These are phyloP conservation scores for Schizopygopsis pylzovi DNA, from an alignment of 2,797 vertebrate species.

Conservation along the genomic window DNA sequence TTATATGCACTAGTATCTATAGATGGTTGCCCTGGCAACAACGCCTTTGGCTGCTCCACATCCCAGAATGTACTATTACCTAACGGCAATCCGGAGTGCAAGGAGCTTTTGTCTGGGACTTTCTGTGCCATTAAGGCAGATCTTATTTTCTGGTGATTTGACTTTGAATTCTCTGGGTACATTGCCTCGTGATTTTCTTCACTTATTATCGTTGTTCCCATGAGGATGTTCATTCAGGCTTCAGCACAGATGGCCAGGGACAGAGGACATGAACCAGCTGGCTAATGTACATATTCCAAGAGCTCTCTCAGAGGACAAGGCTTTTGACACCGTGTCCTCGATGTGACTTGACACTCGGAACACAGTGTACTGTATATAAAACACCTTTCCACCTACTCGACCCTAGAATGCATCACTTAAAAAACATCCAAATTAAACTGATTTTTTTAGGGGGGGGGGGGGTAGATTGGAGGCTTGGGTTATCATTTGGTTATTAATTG, in stretches of 20 bases:
- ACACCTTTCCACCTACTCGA: background rate
- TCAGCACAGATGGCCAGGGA: constrained; percentile 26
- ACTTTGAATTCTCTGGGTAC: background rate
- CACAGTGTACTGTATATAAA: background rate
- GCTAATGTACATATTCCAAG: constrained; percentile 38
- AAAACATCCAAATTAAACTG: background rate
- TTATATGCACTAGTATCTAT: too few species aligned
- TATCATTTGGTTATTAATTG: background rate
- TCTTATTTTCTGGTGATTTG: background rate
- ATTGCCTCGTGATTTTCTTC: constrained; percentile 16
- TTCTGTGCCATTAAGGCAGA: background rate
- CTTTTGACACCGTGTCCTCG: constrained; percentile 29
- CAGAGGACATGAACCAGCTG: constrained; percentile 24
- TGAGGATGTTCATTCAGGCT: constrained; percentile 21
- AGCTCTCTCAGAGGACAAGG: constrained; percentile 29
- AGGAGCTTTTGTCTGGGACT: background rate
- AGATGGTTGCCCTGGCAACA: background rate
- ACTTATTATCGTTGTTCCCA: background rate
- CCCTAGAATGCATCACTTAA: background rate
- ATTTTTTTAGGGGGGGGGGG: too few species aligned
- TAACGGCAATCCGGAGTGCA: background rate
- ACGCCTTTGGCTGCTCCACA: too few species aligned
- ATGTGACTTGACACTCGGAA: constrained; percentile 19
- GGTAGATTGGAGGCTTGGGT: background rate
- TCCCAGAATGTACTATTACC: background rate